These are phyloP conservation scores for Drosophila crucigera DNA, from an alignment of 2,888 invertebrate genomes.

Conservation along the genomic window DNA sequence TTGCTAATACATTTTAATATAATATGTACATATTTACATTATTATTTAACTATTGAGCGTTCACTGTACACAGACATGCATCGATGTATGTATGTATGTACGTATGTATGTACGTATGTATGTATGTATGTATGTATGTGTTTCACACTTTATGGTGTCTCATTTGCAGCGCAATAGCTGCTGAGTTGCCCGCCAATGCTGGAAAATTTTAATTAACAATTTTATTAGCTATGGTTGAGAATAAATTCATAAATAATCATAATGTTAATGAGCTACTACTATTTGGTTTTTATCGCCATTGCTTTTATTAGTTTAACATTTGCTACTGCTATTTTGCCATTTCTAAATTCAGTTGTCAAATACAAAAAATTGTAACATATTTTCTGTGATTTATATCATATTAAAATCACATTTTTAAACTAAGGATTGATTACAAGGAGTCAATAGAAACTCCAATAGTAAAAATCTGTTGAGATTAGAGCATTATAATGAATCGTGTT, in stretches of 20 bases:
- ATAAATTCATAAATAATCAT: conserved; percentile 70
- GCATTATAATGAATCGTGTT: neutral
- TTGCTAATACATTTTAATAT: neutral
- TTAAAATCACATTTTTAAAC: neutral
- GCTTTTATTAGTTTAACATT: conserved; percentile 43
- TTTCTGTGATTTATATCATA: neutral
- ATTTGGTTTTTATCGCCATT: conserved; percentile 38
- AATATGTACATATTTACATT: neutral
- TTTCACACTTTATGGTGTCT: conserved; percentile 45
- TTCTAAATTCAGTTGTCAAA: conserved; percentile 53
- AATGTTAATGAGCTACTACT: conserved; percentile 72
- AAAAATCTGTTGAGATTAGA: neutral
- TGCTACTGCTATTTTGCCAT: conserved; percentile 31
- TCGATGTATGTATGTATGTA: neutral
- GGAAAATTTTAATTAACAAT: conserved; percentile 79
- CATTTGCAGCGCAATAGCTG: conserved; percentile 65
- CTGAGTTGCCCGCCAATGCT: conserved; percentile 49
- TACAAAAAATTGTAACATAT: conserved; percentile 15
- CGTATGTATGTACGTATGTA: too few species aligned
- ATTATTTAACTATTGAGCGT: neutral
- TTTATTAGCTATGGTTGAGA: conserved; percentile 78
- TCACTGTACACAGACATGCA: neutral
- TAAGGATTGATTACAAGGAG: neutral
- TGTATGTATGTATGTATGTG: neutral
- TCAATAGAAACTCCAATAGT: neutral